Conservation (phyloP, 2,113 vertebrate genomes). For the Gorsachius goisagi region DNA sequence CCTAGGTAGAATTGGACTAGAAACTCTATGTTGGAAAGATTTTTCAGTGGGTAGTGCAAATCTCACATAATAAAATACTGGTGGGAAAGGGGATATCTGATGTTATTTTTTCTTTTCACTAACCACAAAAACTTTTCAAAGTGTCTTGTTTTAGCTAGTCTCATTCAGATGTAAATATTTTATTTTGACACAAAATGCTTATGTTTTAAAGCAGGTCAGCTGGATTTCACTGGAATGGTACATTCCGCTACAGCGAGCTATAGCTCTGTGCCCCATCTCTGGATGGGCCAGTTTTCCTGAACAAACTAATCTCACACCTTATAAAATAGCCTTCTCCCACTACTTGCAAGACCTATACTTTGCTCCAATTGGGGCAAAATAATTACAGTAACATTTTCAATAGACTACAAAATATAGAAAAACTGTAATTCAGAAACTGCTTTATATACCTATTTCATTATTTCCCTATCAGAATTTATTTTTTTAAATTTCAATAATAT, state of each 20-base stretch:
- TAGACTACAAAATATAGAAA: background rate
- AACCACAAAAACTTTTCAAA: background rate
- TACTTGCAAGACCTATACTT: background rate
- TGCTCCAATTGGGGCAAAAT: background rate
- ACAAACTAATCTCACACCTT: background rate
- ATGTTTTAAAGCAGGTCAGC: background rate
- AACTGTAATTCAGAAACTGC: background rate
- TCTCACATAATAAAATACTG: background rate
- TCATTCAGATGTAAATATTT: background rate
- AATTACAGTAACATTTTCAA: background rate
- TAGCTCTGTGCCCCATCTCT: background rate
- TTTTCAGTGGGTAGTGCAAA: background rate
- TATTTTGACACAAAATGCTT: background rate
- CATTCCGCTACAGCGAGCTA: background rate
- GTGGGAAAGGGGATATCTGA: background rate
- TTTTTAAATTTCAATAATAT: background rate
- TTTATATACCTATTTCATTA: background rate
- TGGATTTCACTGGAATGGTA: background rate
- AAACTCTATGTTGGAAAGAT: background rate
- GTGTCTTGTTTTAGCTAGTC: background rate
- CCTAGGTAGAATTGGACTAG: background rate
- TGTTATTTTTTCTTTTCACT: background rate
- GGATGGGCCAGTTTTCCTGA: background rate
- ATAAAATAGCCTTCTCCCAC: background rate
- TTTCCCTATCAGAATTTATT: background rate